Percentiles rank a stretch among this genome's conserved stretches.
phyloP scores from a whole-genome alignment of 2,797 vertebrate genomes.

The Craterocephalus amniculus region DNA sequence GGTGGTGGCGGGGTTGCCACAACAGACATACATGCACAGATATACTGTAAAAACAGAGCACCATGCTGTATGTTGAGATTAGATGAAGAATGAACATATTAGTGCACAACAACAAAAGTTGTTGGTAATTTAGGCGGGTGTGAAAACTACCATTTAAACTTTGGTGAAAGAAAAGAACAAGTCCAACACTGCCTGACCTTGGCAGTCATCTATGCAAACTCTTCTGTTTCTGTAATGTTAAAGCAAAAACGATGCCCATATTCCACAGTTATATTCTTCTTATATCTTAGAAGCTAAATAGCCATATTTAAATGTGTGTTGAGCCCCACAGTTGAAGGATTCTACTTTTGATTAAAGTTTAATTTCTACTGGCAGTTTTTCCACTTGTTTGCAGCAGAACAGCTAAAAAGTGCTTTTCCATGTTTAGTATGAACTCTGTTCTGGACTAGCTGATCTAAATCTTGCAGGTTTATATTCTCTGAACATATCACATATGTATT shows the following conservation, averaged over 20 bases:
- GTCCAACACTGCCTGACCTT: constrained; percentile 3
- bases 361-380: no score
- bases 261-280: no score
- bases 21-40: constrained; percentile 29
- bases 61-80: constrained; percentile 28
- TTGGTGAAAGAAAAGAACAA: constrained; percentile 1
- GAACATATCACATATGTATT: no score
- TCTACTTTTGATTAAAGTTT: no score
- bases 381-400: no score
- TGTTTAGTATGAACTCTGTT: no score
- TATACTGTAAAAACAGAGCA: constrained; percentile 22
- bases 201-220: constrained; percentile 1
- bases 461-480: no score
- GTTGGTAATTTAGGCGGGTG: constrained; percentile 17
- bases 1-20: constrained; percentile 48
- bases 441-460: no score
- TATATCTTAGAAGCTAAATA: neutral
- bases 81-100: constrained; percentile 15
- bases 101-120: constrained; percentile 23
- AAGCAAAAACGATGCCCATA: neutral
- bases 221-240: neutral
- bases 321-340: no score
- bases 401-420: no score
- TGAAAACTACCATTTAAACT: constrained; percentile 18
- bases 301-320: no score